Conservation (phyloP, 2,888 invertebrate species). For the Dicyrtoma fusca region DNA sequence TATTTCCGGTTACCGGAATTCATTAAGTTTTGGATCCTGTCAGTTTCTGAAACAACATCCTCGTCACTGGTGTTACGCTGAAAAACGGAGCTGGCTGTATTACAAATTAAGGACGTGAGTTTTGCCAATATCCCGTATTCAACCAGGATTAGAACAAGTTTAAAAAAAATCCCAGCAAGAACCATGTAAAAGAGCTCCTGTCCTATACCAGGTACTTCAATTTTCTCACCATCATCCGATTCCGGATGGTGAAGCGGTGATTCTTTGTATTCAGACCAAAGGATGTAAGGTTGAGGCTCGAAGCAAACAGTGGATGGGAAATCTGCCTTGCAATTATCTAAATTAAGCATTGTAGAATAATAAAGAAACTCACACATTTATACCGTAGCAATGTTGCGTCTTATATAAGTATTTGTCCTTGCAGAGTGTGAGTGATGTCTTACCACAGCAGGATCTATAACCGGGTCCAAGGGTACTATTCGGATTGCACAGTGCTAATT, state of each 20-base stretch:
- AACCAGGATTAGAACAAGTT: constrained; percentile 41
- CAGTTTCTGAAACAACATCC: constrained; percentile 46
- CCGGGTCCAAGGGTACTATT: constrained; percentile 31
- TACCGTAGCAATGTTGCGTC: no score
- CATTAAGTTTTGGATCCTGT: constrained; percentile 23
- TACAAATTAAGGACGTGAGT: constrained; percentile 34
- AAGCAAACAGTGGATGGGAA: constrained; percentile 44
- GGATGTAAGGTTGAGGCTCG: constrained; percentile 45
- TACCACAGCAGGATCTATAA: constrained; percentile 53
- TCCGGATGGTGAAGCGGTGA: background rate
- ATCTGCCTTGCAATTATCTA: constrained; percentile 5
- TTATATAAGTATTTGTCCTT: no score
- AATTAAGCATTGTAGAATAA: no score
- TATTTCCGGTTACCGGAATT: constrained; percentile 16
- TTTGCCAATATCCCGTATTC: constrained; percentile 49
- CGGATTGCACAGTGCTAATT: constrained; percentile 47
- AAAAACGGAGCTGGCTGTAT: constrained; percentile 38
- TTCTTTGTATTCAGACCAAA: constrained; percentile 39
- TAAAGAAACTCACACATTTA: background rate
- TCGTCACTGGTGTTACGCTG: constrained; percentile 40
- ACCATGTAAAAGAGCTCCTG: constrained; percentile 50
- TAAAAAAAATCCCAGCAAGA: constrained; percentile 41
- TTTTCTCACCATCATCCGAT: background rate
- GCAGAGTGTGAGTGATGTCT: background rate
- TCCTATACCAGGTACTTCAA: constrained; percentile 40